Evolutionary conservation across 1,140 invertebrate genomes (phyloP).

Genomic region (Rhagoletis pomonella): DNA sequence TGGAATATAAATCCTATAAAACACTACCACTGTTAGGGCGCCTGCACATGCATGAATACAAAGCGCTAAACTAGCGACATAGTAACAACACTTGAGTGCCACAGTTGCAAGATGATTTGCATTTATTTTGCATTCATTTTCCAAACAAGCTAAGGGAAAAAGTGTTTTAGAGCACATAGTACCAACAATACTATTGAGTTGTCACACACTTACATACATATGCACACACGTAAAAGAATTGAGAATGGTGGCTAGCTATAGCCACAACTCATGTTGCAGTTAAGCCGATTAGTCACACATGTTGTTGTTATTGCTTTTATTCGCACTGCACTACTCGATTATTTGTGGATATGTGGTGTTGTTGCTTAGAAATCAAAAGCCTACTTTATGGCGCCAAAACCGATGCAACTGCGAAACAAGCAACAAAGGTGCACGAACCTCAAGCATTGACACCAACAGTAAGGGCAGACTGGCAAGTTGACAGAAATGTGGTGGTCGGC

Average conservation of each 20-base stretch:
- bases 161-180: neutral
- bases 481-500: neutral
- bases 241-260: neutral
- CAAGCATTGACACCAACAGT: neutral
- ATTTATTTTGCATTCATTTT: neutral
- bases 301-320: slow-evolving; percentile 21
- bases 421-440: neutral
- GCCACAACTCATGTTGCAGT: neutral
- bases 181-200: neutral
- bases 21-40: no score
- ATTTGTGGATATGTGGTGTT: neutral
- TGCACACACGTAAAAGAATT: no score
- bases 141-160: neutral
- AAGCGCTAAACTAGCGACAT: neutral
- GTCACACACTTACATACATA: neutral
- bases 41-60: neutral
- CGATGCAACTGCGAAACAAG: neutral
- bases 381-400: slow-evolving; percentile 49
- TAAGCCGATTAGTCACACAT: slow-evolving; percentile 20
- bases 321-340: neutral
- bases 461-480: neutral
- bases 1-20: no score
- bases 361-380: slow-evolving; percentile 27
- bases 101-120: neutral
- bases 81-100: neutral